Evolutionary conservation across 2,888 invertebrate species (phyloP).

Genomic region (Arenicola marina): DNA sequence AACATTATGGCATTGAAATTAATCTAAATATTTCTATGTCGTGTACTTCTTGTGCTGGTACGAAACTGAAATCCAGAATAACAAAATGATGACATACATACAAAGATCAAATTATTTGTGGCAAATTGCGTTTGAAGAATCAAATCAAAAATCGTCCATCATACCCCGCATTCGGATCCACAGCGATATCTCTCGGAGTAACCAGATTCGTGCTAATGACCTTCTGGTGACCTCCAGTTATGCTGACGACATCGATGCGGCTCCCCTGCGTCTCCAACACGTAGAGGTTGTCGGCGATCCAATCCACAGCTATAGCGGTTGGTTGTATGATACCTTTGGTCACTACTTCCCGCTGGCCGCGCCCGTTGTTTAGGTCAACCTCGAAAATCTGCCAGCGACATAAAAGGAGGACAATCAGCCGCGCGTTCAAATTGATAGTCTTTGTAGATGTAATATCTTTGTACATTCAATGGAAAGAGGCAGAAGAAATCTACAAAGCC

Average conservation of each 20-base stretch:
- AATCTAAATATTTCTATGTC: too few relatives aligned
- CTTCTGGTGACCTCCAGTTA: slow-evolving; percentile 84
- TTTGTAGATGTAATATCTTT: background rate
- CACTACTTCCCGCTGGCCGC: slow-evolving; percentile 18
- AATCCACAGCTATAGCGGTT: slow-evolving; percentile 81
- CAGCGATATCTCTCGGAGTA: slow-evolving; percentile 85
- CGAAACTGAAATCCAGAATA: too few relatives aligned
- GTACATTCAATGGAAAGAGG: background rate
- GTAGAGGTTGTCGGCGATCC: slow-evolving; percentile 95
- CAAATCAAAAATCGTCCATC: too few relatives aligned
- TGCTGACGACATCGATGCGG: slow-evolving; percentile 91
- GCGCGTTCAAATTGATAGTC: background rate
- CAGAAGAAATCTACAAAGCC: too few relatives aligned
- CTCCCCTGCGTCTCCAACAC: slow-evolving; percentile 91
- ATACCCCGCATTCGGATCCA: slow-evolving; percentile 87
- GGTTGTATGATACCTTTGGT: slow-evolving; percentile 40
- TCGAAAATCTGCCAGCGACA: slow-evolving; percentile 31
- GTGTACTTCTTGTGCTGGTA: too few relatives aligned
- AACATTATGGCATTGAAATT: too few relatives aligned
- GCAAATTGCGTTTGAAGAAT: too few relatives aligned
- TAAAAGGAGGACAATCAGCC: background rate
- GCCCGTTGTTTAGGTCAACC: slow-evolving; percentile 25
- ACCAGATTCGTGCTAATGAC: slow-evolving; percentile 89
- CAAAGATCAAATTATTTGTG: too few relatives aligned
- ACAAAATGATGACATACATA: too few relatives aligned